phyloP scores from a whole-genome alignment of 2,113 vertebrate genomes.

The Trochalopteron elliotii region DNA sequence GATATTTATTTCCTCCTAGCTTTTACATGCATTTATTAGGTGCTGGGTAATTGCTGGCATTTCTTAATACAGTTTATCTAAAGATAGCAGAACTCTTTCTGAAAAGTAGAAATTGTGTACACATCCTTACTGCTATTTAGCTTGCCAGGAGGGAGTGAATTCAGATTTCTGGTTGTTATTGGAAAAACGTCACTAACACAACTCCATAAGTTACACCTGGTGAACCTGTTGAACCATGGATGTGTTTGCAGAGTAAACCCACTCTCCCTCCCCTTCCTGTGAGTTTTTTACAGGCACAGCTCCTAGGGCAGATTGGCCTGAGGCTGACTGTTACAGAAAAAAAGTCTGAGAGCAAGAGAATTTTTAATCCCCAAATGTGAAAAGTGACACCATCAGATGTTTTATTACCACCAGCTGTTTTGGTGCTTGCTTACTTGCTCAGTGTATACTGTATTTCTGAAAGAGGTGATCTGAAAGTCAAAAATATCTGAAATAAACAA shows the following conservation, averaged over 20 bases:
- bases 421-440: background rate
- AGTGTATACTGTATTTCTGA: background rate
- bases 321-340: background rate
- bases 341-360: background rate
- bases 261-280: background rate
- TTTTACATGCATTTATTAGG: background rate
- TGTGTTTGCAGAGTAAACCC: background rate
- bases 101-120: background rate
- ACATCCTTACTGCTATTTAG: background rate
- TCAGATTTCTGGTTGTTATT: background rate
- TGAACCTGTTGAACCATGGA: background rate
- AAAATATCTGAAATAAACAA: background rate
- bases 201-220: rapidly evolving
- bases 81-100: background rate
- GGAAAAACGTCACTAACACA: background rate
- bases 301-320: background rate
- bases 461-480: background rate
- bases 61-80: background rate
- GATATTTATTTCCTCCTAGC: background rate
- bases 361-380: background rate
- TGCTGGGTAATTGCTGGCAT: background rate
- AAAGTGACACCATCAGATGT: background rate
- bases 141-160: background rate
- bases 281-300: background rate
- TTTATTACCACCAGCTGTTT: background rate